Conservation (phyloP, 2,888 invertebrate genomes). For the Allophyes oxyacanthae region DNA sequence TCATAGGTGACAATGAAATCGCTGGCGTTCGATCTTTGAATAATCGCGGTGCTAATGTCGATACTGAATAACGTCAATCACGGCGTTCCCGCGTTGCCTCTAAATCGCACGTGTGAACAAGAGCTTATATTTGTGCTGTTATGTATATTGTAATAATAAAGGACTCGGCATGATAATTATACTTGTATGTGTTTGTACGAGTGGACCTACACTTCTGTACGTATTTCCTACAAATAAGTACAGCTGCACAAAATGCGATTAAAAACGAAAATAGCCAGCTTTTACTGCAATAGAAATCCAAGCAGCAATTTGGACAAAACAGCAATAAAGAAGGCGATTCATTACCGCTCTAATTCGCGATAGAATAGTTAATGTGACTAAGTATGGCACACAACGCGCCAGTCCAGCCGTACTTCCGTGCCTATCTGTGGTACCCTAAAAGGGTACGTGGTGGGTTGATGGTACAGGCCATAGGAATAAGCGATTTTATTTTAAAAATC, state of each 20-base stretch:
- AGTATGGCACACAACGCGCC: slow-evolving; percentile 51
- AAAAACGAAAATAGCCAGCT: slow-evolving; percentile 21
- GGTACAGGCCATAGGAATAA: slow-evolving; percentile 38
- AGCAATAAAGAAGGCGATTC: slow-evolving; percentile 41
- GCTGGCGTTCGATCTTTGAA: no score
- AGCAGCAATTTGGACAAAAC: slow-evolving; percentile 8
- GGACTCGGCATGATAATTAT: no score
- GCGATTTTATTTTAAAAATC: slow-evolving; percentile 26
- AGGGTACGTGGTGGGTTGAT: slow-evolving; percentile 68
- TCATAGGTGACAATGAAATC: no score
- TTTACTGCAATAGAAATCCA: slow-evolving; percentile 5
- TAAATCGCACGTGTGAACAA: no score
- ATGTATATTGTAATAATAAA: no score
- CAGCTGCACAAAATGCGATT: slow-evolving; percentile 4
- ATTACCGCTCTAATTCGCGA: slow-evolving; percentile 61
- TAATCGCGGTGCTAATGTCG: no score
- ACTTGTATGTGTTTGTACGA: no score
- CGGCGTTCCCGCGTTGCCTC: no score
- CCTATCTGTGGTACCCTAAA: slow-evolving; percentile 77
- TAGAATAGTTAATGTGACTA: slow-evolving; percentile 61
- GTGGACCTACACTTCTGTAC: no score
- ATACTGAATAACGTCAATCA: no score
- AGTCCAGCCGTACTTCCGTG: slow-evolving; percentile 68
- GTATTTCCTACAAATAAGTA: neutral
- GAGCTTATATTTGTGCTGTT: no score